These are phyloP conservation scores for Saguinus midas DNA, from an alignment of 2,113 vertebrate species.

Conservation along the genomic window DNA sequence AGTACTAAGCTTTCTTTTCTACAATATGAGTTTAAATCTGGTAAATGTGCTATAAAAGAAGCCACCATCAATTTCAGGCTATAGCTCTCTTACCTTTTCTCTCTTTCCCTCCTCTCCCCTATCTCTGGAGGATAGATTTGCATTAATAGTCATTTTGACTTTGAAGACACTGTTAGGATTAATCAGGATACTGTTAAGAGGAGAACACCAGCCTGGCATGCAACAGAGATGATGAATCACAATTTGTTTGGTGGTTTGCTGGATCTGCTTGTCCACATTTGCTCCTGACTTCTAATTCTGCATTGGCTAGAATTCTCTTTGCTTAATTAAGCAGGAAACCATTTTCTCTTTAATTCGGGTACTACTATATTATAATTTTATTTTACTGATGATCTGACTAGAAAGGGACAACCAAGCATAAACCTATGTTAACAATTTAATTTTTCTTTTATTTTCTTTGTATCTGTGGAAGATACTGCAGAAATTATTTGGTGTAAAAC, in stretches of 20 bases:
- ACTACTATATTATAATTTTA: neutral
- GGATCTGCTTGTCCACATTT: neutral
- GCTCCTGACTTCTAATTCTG: neutral
- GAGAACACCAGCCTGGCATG: too few species aligned
- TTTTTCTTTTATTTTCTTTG: neutral
- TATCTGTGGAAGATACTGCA: neutral
- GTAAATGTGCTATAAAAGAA: neutral
- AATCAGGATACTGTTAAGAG: neutral
- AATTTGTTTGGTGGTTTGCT: neutral
- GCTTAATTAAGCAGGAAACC: neutral
- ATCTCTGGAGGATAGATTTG: neutral
- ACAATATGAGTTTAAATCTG: neutral
- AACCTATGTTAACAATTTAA: neutral
- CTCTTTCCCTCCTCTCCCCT: neutral
- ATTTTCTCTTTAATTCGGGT: neutral
- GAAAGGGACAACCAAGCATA: neutral
- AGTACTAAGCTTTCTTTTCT: neutral
- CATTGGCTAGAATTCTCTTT: neutral
- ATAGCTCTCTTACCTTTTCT: neutral
- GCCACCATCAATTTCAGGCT: neutral
- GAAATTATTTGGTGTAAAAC: neutral
- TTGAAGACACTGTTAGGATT: neutral
- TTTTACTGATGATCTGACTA: neutral
- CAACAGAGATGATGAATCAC: neutral
- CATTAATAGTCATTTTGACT: neutral